Evolutionary conservation across 1,140 invertebrate genomes (phyloP), one percentile per base, ranked within the genome.

Genomic region (Phocides pigmalion): DNA sequence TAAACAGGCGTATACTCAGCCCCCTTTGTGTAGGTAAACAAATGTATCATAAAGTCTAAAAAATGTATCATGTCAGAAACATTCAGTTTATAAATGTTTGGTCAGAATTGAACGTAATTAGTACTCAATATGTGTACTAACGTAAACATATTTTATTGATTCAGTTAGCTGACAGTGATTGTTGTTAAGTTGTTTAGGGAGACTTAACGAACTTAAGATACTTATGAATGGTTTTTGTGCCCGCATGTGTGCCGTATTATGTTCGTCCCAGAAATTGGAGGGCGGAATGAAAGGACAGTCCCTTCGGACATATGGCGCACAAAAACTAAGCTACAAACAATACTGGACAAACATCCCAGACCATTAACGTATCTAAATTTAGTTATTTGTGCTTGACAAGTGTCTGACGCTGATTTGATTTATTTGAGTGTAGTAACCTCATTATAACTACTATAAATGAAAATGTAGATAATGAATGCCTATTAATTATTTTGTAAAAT

Each of bases 211-310:
- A 58, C 54, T 56, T 37, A 15, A 12, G 44, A 54, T 46, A 42
- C 25, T 44, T 64, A 32, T 53, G 22, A 39, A 53, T 49, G 50
- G 66, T 80, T 76, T 74, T 47, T 72, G 22, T 32, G 50, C 82
- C 82, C 82, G 84, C 82, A 87, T 85, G 58, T 82, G 81, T 62
- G 37, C 25, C 61, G 54, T 73, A 74, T 74, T 76, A 74, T 62
- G 64, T 75, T 74, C 62, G 62, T 65, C 44, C 61, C 53, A 58
- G 72, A 65, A 65, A 25, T 56, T 28, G 46, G 61, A 75, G 72
- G 75, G 72, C 71, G 66, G 72, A 47, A 71, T 64, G 68, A 69
- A 74, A 74, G 72, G 66, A 62, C 62, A 47, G 68, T 69, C 74
- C 75, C 69, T 66, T 65, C 59, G 72, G 72, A 83, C 84, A 87